These are phyloP conservation scores for Macrophya alboannulata DNA, from an alignment of 2,888 invertebrate species.

Conservation along the genomic window DNA sequence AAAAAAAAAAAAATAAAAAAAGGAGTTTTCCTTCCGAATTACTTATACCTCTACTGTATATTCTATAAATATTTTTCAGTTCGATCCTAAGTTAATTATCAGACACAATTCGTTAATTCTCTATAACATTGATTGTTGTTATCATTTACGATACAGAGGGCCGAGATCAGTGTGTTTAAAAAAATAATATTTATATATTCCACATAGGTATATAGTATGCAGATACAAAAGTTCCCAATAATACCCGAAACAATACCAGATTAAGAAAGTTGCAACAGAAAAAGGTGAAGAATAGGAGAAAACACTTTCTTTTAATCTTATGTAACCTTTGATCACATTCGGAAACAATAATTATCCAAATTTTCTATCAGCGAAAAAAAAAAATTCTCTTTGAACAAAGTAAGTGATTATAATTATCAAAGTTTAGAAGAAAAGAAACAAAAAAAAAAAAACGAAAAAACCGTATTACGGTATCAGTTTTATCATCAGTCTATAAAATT, in stretches of 20 bases:
- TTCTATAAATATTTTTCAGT: conserved; percentile 15
- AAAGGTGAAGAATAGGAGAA: background rate
- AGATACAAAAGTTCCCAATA: background rate
- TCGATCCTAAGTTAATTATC: background rate
- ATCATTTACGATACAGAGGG: conserved; percentile 31
- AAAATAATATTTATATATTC: background rate
- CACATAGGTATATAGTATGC: background rate
- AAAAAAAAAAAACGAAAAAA: background rate
- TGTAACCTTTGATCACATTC: background rate
- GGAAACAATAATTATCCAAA: background rate
- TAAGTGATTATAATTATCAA: background rate
- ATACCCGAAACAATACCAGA: background rate
- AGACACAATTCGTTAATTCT: background rate
- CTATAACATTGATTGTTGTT: conserved; percentile 8
- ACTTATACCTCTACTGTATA: background rate
- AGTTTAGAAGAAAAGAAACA: background rate
- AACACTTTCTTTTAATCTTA: background rate
- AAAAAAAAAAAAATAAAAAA: background rate
- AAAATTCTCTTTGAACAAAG: background rate
- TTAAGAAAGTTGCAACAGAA: background rate
- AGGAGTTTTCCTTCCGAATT: background rate
- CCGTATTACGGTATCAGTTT: background rate
- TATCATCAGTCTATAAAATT: conserved; percentile 30
- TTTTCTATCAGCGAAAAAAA: background rate
- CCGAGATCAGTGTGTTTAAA: conserved; percentile 46